Evolutionary conservation across 2,797 vertebrate species (phyloP).

Genomic region (Sebastolobus alascanus): DNA sequence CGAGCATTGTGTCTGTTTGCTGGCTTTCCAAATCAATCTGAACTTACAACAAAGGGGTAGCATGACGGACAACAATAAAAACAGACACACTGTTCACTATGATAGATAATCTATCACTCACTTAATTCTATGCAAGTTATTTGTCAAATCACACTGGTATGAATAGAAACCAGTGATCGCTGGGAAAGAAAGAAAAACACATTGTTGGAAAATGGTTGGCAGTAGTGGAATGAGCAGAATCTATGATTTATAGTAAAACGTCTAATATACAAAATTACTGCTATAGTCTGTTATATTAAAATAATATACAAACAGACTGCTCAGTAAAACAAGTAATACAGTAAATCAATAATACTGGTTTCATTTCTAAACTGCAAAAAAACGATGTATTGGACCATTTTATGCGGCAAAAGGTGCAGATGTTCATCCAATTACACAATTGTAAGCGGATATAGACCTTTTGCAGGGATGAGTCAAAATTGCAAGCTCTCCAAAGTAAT

Average conservation of each 20-base stretch:
- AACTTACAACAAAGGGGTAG: conserved; percentile 12
- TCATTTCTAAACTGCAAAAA: not conserved
- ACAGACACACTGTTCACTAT: conserved; percentile 6
- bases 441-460: not conserved
- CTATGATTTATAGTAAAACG: not conserved
- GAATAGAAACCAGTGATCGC: not conserved
- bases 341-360: not conserved
- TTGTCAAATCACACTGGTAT: not conserved
- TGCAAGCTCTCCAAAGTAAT: conserved; percentile 7
- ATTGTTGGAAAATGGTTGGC: not conserved
- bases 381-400: not conserved
- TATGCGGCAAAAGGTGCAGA: not conserved
- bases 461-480: conserved; percentile 18
- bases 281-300: not conserved
- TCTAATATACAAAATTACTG: not conserved
- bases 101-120: conserved; percentile 4
- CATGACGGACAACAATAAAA: conserved; percentile 16
- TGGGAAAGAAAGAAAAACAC: not conserved
- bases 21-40: conserved; percentile 24
- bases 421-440: conserved; percentile 1
- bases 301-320: not conserved
- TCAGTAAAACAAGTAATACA: not conserved
- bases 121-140: not conserved
- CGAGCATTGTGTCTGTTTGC: conserved; percentile 10
- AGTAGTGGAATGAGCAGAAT: not conserved